These are phyloP conservation scores for Augiades crinisus DNA, from an alignment of 2,888 invertebrate species.

Conservation along the genomic window DNA sequence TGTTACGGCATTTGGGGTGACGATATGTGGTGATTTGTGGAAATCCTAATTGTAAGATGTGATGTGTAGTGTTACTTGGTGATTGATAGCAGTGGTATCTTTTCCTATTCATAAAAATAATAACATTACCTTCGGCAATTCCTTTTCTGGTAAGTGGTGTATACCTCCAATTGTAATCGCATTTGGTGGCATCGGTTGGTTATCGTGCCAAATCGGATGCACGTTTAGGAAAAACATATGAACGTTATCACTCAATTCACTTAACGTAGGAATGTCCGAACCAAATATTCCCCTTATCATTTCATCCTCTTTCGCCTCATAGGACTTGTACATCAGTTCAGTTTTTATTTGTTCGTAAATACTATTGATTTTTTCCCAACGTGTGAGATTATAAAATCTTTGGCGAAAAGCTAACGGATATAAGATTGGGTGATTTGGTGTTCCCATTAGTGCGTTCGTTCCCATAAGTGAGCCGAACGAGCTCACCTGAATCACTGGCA, in stretches of 20 bases:
- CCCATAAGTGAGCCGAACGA: conserved; percentile 40
- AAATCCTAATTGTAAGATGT: too few species aligned
- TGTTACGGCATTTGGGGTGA: conserved; percentile 4
- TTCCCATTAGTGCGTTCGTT: conserved; percentile 38
- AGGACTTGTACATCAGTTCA: conserved; percentile 6
- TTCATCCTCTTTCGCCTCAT: conserved; percentile 29
- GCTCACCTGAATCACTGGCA: conserved; percentile 49
- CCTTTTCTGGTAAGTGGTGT: conserved; percentile 43
- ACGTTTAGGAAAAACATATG: conserved; percentile 56
- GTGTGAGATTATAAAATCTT: conserved; percentile 33
- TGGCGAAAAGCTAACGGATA: conserved; percentile 33
- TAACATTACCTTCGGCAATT: conserved; percentile 48
- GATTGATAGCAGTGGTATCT: too few species aligned
- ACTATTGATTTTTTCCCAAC: conserved; percentile 36
- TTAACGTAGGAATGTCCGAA: conserved; percentile 30
- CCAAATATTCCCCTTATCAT: conserved; percentile 34
- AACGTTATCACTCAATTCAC: conserved; percentile 30
- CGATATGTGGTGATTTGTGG: neutral
- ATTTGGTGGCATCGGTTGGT: conserved; percentile 49
- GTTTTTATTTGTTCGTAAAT: conserved; percentile 26
- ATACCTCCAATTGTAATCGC: conserved; percentile 54
- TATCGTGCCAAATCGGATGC: conserved; percentile 44
- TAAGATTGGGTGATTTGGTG: conserved; percentile 41
- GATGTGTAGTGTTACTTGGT: too few species aligned
- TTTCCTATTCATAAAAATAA: too few species aligned